A percentile compares a stretch with the other conserved stretches of the same genome.
Conservation (phyloP, 2,113 vertebrate species). For the Eptatretus burgeri region DNA sequence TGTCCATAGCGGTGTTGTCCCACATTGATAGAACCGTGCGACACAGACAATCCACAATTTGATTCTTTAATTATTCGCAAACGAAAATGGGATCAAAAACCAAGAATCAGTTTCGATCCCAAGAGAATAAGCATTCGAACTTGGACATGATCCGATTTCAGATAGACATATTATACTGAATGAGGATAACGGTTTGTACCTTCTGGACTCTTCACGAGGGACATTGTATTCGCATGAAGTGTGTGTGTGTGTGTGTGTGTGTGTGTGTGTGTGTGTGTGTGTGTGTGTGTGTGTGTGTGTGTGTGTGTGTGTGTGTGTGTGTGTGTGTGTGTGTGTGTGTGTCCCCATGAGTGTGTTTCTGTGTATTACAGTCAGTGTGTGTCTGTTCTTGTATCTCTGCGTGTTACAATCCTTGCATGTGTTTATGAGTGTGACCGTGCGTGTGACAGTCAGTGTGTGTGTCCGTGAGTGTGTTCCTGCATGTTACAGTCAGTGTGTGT, state of each 20-base stretch:
- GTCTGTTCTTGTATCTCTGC: neutral
- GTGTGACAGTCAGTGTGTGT: neutral
- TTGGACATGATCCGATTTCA: too few species aligned
- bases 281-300: neutral
- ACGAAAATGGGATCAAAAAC: too few species aligned
- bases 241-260: neutral
- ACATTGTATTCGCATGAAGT: neutral
- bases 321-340: neutral
- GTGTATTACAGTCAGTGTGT: neutral
- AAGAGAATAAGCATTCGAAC: too few species aligned
- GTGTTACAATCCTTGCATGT: neutral
- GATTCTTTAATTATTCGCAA: too few species aligned
- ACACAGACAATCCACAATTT: too few species aligned
- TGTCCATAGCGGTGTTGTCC: too few species aligned
- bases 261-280: neutral
- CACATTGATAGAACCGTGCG: too few species aligned
- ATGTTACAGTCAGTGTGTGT: neutral
- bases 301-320: slow-evolving; percentile 4
- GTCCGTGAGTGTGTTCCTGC: neutral
- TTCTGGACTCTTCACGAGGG: too few species aligned
- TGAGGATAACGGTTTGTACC: too few species aligned
- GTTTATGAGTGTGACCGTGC: neutral
- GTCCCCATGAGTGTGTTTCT: neutral
- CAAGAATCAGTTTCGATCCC: too few species aligned
- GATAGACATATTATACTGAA: too few species aligned